A percentile compares a stretch with the other conserved stretches of the same genome.
Evolutionary conservation across 2,113 vertebrate genomes (phyloP).

Genomic region (Marmota flaviventris): DNA sequence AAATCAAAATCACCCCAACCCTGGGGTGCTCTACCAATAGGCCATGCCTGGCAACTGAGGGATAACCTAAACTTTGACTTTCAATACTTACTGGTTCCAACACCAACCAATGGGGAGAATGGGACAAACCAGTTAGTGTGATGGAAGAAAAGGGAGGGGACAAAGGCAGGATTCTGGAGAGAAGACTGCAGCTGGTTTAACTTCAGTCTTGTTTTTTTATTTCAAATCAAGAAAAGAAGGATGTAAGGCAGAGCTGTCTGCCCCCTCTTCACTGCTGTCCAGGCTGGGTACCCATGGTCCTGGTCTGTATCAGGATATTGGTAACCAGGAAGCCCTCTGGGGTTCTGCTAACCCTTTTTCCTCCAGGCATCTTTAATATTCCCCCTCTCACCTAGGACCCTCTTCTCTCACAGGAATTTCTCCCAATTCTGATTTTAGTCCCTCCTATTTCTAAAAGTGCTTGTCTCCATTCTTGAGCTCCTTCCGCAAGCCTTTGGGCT

Average conservation of each 20-base stretch:
- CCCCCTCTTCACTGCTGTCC: background rate
- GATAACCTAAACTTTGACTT: background rate
- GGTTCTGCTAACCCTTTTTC: slow-evolving; percentile 12
- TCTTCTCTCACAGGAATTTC: background rate
- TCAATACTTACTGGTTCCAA: background rate
- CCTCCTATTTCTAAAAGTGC: background rate
- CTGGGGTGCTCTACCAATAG: background rate
- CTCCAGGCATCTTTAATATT: slow-evolving; percentile 27
- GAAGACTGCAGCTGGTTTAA: background rate
- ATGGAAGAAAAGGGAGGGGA: background rate
- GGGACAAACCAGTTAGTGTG: background rate
- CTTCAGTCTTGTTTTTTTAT: slow-evolving; percentile 28
- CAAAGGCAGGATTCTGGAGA: slow-evolving; percentile 31
- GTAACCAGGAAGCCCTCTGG: slow-evolving; percentile 5
- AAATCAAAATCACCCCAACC: slow-evolving; percentile 54
- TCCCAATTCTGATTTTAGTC: background rate
- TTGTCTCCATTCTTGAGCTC: slow-evolving; percentile 6
- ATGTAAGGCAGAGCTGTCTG: background rate
- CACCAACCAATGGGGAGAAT: background rate
- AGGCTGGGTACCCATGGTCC: background rate
- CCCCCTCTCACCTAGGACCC: background rate
- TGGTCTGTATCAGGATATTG: background rate
- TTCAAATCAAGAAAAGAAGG: slow-evolving; percentile 29
- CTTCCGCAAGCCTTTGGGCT: slow-evolving; percentile 18
- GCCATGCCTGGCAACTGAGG: background rate